Evolutionary conservation across 2,797 vertebrate species (phyloP), one percentile per base, ranked within the genome.

Genomic region (Propithecus perrieri): DNA sequence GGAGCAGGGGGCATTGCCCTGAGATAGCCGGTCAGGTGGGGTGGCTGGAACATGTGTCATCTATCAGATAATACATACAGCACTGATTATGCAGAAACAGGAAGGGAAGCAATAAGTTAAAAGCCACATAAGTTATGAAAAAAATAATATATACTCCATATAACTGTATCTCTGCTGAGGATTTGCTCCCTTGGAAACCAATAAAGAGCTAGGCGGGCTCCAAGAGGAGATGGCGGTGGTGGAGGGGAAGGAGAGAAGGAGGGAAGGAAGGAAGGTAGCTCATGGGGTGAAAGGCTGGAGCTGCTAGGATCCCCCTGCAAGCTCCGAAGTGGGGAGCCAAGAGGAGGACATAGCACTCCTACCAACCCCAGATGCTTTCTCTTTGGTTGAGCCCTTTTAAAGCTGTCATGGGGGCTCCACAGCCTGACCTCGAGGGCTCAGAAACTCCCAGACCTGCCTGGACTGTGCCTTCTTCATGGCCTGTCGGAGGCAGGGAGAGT

Each of bases 41-140:
- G 55, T 55, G 85, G 83, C 94, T 95, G 59, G 78, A 57, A 55
- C 38, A 48, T 5, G 48, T 61, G 26, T 69, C 79, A 7, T 92
- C 89, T 88, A 43, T 87, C 55, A 75, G 76, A 94, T 22, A 95
- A 59, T 28, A 50, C 55, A n/a, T 35, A 75, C 7, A 96, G 93
- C 55, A 61, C 35, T 63, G 89, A 83, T 89, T 78, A 93, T 41
- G 89, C 94, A 97, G 96, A 96, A 92, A 93, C 57, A 97, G 95
- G 85, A 96, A 94, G 97, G 95, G 95, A 97, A 97, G 93, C 93
- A 97, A 98, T 98, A 98, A 98, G 94, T 98, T 98, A 98, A 97
- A 95, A 96, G 96, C 97, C 90, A 96, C 38, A 97, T 98, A 98
- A 97, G 95, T 98, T 98, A 98, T 95, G 96, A 97, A 97, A 97